Conservation (phyloP, 2,113 vertebrate species). For the Ardeotis arabs region DNA sequence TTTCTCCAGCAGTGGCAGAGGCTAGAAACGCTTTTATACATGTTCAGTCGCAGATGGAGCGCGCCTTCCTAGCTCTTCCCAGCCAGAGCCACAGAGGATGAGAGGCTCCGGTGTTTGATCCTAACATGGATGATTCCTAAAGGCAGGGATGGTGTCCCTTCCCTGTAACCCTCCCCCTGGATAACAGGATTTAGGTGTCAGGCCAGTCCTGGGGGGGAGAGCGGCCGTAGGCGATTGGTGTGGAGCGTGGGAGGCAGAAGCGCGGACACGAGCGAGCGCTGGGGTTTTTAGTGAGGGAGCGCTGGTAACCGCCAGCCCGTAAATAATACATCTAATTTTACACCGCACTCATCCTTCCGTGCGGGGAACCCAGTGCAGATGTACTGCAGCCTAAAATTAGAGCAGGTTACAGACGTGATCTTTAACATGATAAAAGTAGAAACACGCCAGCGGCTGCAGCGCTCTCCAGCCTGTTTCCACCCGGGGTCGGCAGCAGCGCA, state of each 20-base stretch:
- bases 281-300: not conserved
- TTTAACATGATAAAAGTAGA: not conserved
- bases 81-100: not conserved
- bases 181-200: not conserved
- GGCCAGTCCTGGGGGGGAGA: not conserved
- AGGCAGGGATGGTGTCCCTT: not conserved
- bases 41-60: not conserved
- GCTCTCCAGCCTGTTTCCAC: not conserved
- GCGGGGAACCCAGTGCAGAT: not conserved
- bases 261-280: accelerated
- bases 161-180: not conserved
- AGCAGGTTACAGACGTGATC: constrained; percentile 9
- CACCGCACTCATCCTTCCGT: not conserved
- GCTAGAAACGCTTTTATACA: not conserved
- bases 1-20: not conserved
- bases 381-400: constrained; percentile 29
- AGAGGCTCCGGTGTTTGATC: not conserved
- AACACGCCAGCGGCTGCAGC: not conserved
- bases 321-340: constrained; percentile 65
- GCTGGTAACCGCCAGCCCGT: not conserved
- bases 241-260: not conserved
- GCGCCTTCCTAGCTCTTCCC: not conserved
- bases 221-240: accelerated
- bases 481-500: not conserved
- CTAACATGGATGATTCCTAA: not conserved